Percentiles rank a stretch among this genome's conserved stretches.
Evolutionary conservation across 2,113 vertebrate genomes (phyloP).

Genomic region (Pachycephala philippinensis): DNA sequence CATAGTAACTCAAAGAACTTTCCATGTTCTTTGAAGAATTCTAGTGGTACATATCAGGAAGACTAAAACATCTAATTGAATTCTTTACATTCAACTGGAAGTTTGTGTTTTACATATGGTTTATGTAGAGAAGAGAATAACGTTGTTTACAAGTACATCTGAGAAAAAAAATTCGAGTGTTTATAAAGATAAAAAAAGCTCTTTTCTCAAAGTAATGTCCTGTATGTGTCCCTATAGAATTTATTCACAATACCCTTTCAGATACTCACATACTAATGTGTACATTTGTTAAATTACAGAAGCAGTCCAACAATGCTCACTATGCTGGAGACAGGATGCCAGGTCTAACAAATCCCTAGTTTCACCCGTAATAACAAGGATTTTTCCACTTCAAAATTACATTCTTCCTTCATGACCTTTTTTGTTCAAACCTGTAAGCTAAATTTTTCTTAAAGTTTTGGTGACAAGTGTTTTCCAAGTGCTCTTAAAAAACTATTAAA

Average conservation of each 20-base stretch:
- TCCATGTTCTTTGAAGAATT: not conserved
- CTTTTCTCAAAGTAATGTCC: not conserved
- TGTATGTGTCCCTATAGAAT: not conserved
- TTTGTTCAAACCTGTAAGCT: not conserved
- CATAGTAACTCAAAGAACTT: not conserved
- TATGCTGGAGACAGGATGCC: not conserved
- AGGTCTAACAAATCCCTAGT: not conserved
- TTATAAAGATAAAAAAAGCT: not conserved
- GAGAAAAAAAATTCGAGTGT: not conserved
- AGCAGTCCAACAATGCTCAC: not conserved
- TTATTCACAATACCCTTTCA: not conserved
- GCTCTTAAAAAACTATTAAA: not conserved
- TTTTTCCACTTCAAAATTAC: not conserved
- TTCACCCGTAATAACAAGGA: not conserved
- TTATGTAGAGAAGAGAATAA: not conserved
- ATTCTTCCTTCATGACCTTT: not conserved
- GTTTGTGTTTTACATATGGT: not conserved
- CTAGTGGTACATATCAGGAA: not conserved
- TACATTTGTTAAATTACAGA: not conserved
- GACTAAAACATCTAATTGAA: not conserved
- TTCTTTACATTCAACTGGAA: not conserved
- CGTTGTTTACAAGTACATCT: not conserved
- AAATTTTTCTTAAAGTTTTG: not conserved
- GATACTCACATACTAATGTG: not conserved
- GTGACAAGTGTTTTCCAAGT: not conserved